Evolutionary conservation across 2,888 invertebrate species (phyloP), one percentile per base, ranked within the genome.

Genomic region (Choreutis nemorana): DNA sequence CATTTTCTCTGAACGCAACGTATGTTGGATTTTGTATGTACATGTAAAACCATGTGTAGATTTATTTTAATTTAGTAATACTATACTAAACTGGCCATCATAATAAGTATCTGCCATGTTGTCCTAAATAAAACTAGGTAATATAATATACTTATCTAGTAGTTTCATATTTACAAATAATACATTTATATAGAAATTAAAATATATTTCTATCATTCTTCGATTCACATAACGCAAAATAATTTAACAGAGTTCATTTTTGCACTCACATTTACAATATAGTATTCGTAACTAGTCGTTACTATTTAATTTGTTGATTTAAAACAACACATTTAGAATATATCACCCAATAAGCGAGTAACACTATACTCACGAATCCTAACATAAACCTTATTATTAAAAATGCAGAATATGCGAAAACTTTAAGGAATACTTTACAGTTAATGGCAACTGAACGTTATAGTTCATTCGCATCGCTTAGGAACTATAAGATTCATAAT

Each of bases 61-160:
- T 70, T 62, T 63, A 65, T 60, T 79, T 66, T 50, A 71, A 75
- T 78, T 81, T 81, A 82, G 81, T 83, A 83, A 83, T 83, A 83
- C 83, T 84, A 83, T 78, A 67, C 81, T 83, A 83, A 85, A 86
- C 86, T 86, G 86, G 87, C 86, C 86, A 75, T 83, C 75, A 66
- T 79, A n/a, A 82, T 82, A 83, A 83, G 82, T 83, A 82, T 83
- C 81, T 77, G 83, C 83, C 83, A 82, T 80, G 81, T 82, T 81
- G 60, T 66, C 64, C 71, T 78, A 75, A 68, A 70, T 72, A 80
- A 77, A 81, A 80, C 78, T 77, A 78, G 57, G 61, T 71, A 72
- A 77, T 77, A 77, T 82, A 82, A 81, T 83, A 82, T 82, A 67
- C 82, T 82, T 82, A 10, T n/a, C n/a, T 81, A 68, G 71, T 75